Percentiles rank a stretch among this genome's conserved stretches.
phyloP scores from a whole-genome alignment of 1,140 invertebrate species.

The Drosophila azteca region DNA sequence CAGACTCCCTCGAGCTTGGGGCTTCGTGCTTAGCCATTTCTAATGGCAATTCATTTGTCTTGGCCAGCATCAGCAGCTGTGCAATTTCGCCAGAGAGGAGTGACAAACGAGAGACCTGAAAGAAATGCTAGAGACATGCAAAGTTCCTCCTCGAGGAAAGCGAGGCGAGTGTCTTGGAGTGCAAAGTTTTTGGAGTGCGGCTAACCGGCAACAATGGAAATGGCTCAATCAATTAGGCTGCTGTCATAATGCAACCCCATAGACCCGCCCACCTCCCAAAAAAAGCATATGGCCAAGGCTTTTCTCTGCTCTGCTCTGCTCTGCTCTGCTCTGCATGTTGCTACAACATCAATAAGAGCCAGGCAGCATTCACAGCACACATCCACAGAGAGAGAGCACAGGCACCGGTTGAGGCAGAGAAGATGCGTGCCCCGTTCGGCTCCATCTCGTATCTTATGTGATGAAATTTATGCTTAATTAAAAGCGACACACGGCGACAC shows the following conservation, averaged over 20 bases:
- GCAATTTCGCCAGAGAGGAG: slow-evolving; percentile 16
- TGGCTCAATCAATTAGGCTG: slow-evolving; percentile 76
- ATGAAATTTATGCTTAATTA: slow-evolving; percentile 84
- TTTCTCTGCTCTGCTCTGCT: no score
- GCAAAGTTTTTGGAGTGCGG: slow-evolving; percentile 38
- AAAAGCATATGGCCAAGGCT: no score
- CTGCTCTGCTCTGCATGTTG: slow-evolving; percentile 56
- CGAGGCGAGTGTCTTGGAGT: slow-evolving; percentile 1
- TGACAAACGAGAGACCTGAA: slow-evolving; percentile 41
- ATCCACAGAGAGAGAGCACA: no score
- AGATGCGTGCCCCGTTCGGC: slow-evolving; percentile 61
- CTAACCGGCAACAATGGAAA: slow-evolving; percentile 43
- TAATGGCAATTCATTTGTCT: slow-evolving; percentile 66
- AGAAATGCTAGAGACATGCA: slow-evolving; percentile 15
- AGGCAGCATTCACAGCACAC: neutral
- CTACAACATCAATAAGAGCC: slow-evolving; percentile 68
- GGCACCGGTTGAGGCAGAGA: neutral
- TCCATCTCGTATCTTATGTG: slow-evolving; percentile 74
- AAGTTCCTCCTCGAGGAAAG: neutral
- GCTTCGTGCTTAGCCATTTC: slow-evolving; percentile 18
- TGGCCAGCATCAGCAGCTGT: slow-evolving; percentile 54
- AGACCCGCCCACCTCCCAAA: neutral
- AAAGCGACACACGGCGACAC: slow-evolving; percentile 77
- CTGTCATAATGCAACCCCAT: slow-evolving; percentile 61
- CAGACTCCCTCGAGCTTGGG: neutral